These are phyloP conservation scores for Hapalemur alaotrensis DNA, from an alignment of 2,797 vertebrate species.

Conservation along the genomic window DNA sequence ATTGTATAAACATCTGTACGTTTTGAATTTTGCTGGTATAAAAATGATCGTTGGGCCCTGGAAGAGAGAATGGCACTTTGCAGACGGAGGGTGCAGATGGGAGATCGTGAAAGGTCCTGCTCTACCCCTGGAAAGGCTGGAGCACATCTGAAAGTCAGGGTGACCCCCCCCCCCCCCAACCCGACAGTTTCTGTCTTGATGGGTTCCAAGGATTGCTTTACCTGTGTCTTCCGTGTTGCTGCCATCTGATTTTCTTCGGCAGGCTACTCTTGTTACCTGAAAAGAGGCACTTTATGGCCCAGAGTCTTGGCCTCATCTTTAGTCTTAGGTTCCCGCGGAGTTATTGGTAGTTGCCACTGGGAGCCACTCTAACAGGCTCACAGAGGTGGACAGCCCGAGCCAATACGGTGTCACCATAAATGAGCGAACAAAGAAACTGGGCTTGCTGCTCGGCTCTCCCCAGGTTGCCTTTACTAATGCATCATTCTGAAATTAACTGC, in stretches of 20 bases:
- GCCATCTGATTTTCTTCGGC: not conserved
- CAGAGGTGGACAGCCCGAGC: not conserved
- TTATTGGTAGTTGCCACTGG: not conserved
- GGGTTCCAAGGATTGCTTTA: not conserved
- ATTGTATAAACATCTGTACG: not conserved
- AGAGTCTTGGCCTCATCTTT: not conserved
- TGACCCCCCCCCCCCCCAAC: not conserved
- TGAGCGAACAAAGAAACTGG: not conserved
- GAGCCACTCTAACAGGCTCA: not conserved
- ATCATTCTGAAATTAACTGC: not conserved
- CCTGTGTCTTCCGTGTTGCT: not conserved
- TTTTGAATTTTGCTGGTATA: not conserved
- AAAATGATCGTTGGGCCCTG: not conserved
- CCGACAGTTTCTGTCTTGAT: not conserved
- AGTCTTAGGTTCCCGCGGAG: not conserved
- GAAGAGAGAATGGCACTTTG: not conserved
- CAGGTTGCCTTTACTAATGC: not conserved
- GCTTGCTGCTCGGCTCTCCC: not conserved
- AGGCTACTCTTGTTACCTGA: not conserved
- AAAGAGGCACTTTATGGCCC: not conserved
- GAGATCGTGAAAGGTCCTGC: not conserved
- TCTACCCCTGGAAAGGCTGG: not conserved
- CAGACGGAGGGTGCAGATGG: not conserved
- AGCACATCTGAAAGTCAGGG: not conserved
- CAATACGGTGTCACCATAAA: not conserved